Evolutionary conservation across 1,140 invertebrate genomes (phyloP).

Genomic region (Lycorma delicatula): DNA sequence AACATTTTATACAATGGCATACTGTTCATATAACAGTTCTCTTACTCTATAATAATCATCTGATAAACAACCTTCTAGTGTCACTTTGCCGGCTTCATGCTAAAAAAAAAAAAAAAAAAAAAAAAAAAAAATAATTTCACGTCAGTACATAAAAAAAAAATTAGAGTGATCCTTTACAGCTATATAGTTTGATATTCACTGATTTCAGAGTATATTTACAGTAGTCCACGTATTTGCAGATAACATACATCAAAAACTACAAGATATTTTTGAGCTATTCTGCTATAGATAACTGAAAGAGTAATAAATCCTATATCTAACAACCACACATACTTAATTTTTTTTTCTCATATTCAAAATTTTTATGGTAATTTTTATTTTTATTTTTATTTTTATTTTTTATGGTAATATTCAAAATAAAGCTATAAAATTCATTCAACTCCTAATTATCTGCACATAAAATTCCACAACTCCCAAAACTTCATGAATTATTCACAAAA

Average conservation of each 20-base stretch:
- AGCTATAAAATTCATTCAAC: too few relatives aligned
- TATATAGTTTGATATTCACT: background rate
- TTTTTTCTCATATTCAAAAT: too few relatives aligned
- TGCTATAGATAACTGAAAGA: too few relatives aligned
- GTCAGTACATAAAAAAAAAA: conserved; percentile 1
- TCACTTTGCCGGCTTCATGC: conserved; percentile 84
- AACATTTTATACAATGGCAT: conserved; percentile 84
- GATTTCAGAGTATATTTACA: too few relatives aligned
- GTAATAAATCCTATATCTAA: too few relatives aligned
- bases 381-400: too few relatives aligned
- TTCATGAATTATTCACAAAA: too few relatives aligned
- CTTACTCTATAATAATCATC: conserved; percentile 94
- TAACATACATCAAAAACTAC: background rate
- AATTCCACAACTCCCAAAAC: too few relatives aligned
- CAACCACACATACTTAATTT: too few relatives aligned
- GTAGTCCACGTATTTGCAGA: background rate
- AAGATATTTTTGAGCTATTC: background rate
- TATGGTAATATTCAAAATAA: too few relatives aligned
- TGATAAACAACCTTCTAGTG: conserved; percentile 87
- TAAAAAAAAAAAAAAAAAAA: conserved; percentile 42
- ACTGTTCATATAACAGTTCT: conserved; percentile 91
- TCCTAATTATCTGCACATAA: too few relatives aligned
- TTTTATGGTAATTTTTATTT: too few relatives aligned
- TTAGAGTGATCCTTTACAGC: background rate
- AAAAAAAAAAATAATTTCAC: background rate